Base-by-base conservation (phyloP, 2,113 vertebrate genomes). In the Labrus mixtus region DNA sequence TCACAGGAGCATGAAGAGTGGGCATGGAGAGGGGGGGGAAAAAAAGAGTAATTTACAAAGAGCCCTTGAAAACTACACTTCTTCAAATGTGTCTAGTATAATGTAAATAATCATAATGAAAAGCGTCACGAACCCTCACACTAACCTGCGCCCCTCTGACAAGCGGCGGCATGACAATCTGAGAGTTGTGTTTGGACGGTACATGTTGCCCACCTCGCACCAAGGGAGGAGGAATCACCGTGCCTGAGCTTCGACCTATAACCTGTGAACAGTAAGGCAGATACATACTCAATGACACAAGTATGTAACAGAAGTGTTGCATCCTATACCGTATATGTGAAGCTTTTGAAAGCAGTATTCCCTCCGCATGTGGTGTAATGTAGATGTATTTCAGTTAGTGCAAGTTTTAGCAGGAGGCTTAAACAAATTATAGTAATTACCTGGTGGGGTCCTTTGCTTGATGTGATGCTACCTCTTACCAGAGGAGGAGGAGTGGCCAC, bases 121-220 rank as follows among this genome's bases (percentile, higher is more conserved):
- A 20, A 2, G 9, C 12, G 22, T n/a, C n/a, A 20, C 8, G 62
- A 8, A 8, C 16, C 12, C 43, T 22, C 56, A 50, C 41, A 72
- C 91, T 82, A 53, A 99, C 98, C 96, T 98, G 98, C 0, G 97
- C 96, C 59, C 97, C 97, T 90, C 98, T 93, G 83, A 99, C 97
- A 12, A 99, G 91, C 0, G 97, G 96, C 0, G 97, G 97, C 98
- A 99, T 99, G 59, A 97, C 96, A 15, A 97, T 96, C 89, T 98
- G 97, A 0, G 97, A 91, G 89, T 91, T 96, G 46, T 96, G 82
- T 77, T 99, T 98, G 22, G 96, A 92, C 22, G 95, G 95, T 23
- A 93, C 51, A 83, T 97, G 97, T 66, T 97, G 96, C 15, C 97
- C 98, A 8, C 97, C 97, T 0, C 97, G 95, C 70, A 99, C 97